Base-by-base conservation (phyloP, 1,140 invertebrate genomes). In the Reticulitermes speratus region DNA sequence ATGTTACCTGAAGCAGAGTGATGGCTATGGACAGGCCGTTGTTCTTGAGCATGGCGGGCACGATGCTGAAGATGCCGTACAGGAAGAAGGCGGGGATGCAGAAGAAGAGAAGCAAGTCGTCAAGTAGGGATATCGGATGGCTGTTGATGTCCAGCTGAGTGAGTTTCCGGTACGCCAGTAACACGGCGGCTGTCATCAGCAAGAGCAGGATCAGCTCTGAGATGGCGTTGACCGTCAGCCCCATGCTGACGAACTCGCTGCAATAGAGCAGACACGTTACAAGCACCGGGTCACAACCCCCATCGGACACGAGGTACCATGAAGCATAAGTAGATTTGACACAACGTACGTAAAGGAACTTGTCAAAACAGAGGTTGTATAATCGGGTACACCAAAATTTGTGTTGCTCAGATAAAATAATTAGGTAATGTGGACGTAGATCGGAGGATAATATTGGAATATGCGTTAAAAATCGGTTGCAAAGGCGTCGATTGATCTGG, bases 81-180 rank as follows among this genome's bases (percentile, higher is more conserved):
- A 96, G 91, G 89, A 95, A 95, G 90, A 95, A 96, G 44, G 94
- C 95, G 0, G 95, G 95, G 25, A 96, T 91, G 88, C 95, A 95
- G 59, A 96, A 93, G 88, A 95, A 94, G 0, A 96, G 91, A 0
- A 96, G 90, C 14, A 95, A 91, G 88, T 96, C 95, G 87, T 96
- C 95, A 12, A 96, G 91, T n/a, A 94, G 90, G 5, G 94, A 95
- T 16, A 95, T 92, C 6, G 93, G 92, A 88, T 95, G 93, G 84
- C 91, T 91, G 88, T 95, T 95, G 48, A 95, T 91, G 88, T 96
- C 94, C 84, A 96, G 89, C 87, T 93, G 92, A 19, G 91, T 91
- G 30, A 93, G 92, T 89, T 94, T 93, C 82, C 91, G 90, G 88
- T 93, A 95, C 3, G 94, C 93, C 23, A 94, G 87, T 2, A 94